Conservation (phyloP, 2,888 invertebrate species). For the Peribatodes rhomboidaria region DNA sequence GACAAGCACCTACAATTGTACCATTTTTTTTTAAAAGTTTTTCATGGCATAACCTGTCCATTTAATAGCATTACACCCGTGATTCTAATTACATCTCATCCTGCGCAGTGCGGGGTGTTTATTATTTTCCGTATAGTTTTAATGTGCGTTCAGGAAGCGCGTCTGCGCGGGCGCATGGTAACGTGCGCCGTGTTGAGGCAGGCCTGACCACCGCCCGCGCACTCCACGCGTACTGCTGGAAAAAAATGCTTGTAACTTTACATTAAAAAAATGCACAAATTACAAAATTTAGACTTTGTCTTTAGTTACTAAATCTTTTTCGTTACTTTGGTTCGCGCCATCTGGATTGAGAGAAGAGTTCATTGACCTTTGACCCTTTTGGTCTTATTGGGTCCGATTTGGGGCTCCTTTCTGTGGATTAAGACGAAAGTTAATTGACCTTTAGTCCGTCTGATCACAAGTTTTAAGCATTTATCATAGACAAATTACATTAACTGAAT, state of each 20-base stretch:
- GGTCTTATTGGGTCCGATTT: too few species aligned
- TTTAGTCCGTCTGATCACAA: too few species aligned
- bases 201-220: constrained; percentile 68
- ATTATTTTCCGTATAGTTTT: constrained; percentile 46
- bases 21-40: not conserved
- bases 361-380: too few species aligned
- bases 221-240: constrained; percentile 63
- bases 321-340: too few species aligned
- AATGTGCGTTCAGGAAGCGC: constrained; percentile 60
- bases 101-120: constrained; percentile 38
- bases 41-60: not conserved
- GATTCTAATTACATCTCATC: constrained; percentile 30
- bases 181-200: constrained; percentile 82
- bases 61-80: not conserved
- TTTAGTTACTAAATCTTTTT: too few species aligned
- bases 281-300: too few species aligned
- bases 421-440: too few species aligned
- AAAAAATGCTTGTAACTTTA: constrained; percentile 50
- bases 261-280: not conserved
- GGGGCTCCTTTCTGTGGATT: too few species aligned
- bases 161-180: constrained; percentile 60
- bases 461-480: too few species aligned
- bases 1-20: too few species aligned
- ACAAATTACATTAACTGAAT: too few species aligned
- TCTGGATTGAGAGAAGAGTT: too few species aligned